phyloP scores from a whole-genome alignment of 2,888 invertebrate species.

The Thymelicus lineola region DNA sequence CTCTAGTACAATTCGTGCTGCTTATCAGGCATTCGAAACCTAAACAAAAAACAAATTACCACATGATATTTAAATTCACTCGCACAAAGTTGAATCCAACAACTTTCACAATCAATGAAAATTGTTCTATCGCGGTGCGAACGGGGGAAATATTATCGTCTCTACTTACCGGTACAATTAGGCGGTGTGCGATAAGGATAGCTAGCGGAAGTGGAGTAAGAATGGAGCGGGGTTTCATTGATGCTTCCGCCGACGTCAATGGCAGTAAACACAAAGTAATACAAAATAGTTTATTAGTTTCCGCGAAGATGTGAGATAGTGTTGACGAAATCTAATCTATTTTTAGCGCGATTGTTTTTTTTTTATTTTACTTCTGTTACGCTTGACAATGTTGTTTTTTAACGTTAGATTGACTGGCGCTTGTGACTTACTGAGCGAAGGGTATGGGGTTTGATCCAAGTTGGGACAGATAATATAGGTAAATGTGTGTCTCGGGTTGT shows the following conservation, averaged over 20 bases:
- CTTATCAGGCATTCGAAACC: background rate
- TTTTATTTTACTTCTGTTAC: background rate
- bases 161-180: conserved; percentile 46
- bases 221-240: conserved; percentile 74
- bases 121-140: conserved; percentile 58
- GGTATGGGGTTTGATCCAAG: too few species aligned
- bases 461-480: too few species aligned
- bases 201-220: conserved; percentile 70
- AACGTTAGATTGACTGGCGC: too few species aligned
- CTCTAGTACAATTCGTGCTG: background rate
- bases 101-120: conserved; percentile 61
- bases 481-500: too few species aligned
- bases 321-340: conserved; percentile 23
- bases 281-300: conserved; percentile 40
- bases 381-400: too few species aligned
- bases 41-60: conserved; percentile 14
- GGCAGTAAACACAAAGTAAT: conserved; percentile 43
- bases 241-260: conserved; percentile 66
- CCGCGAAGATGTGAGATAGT: conserved; percentile 23
- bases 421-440: too few species aligned
- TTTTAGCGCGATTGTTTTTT: conserved; percentile 20
- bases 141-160: conserved; percentile 50
- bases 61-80: conserved; percentile 28
- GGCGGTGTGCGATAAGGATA: conserved; percentile 56
- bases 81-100: conserved; percentile 48